A percentile compares a stretch with the other conserved stretches of the same genome.
Evolutionary conservation across 2,888 invertebrate species (phyloP).

Genomic region (Mesoligia furuncula): DNA sequence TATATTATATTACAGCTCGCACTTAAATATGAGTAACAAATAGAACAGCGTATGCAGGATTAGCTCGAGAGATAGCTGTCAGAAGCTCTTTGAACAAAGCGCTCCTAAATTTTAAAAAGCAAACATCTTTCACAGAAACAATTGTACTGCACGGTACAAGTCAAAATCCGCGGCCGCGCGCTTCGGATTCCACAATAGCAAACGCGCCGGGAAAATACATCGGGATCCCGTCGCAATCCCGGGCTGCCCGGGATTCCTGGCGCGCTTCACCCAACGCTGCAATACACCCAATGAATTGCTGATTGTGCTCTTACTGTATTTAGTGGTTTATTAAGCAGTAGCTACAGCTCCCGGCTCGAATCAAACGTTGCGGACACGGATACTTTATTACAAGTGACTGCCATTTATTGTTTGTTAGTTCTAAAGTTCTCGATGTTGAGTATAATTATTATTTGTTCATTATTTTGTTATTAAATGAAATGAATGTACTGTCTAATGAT

Average conservation of each 20-base stretch:
- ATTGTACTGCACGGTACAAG: slow-evolving; percentile 43
- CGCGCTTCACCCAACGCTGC: slow-evolving; percentile 66
- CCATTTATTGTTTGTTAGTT: not conserved
- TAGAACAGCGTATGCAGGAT: slow-evolving; percentile 7
- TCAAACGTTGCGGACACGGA: slow-evolving; percentile 3
- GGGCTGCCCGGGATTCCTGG: slow-evolving; percentile 65
- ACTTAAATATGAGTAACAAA: not conserved
- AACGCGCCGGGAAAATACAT: slow-evolving; percentile 62
- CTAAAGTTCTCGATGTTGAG: not conserved
- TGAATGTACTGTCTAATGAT: not conserved
- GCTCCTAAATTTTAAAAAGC: slow-evolving; percentile 49
- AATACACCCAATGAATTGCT: slow-evolving; percentile 65
- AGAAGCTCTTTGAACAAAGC: not conserved
- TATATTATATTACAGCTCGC: not conserved
- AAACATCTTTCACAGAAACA: slow-evolving; percentile 54
- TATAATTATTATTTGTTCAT: not conserved
- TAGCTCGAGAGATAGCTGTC: not conserved
- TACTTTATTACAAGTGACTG: slow-evolving; percentile 6
- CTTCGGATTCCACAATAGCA: slow-evolving; percentile 66
- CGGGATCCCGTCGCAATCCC: slow-evolving; percentile 67
- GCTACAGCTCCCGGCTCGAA: not conserved
- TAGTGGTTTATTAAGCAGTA: slow-evolving; percentile 64
- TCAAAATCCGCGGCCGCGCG: slow-evolving; percentile 62
- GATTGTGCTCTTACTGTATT: slow-evolving; percentile 66
- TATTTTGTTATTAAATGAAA: not conserved